These are phyloP conservation scores for Prenolepis imparis DNA, from an alignment of 2,888 invertebrate genomes.

Conservation along the genomic window DNA sequence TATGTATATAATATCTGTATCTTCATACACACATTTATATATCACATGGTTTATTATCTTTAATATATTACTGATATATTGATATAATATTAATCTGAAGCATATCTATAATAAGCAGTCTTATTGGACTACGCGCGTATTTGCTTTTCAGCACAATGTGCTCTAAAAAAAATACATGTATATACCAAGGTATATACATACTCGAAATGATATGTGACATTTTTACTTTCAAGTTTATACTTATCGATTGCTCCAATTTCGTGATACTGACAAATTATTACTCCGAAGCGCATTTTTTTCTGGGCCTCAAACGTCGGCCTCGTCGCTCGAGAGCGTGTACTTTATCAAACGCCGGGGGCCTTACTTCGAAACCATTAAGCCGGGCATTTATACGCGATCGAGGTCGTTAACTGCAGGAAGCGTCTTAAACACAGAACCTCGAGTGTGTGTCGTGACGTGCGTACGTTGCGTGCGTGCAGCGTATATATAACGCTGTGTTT, in stretches of 20 bases:
- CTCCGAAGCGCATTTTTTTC: conserved; percentile 20
- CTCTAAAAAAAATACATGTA: too few relatives aligned
- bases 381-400: conserved; percentile 82
- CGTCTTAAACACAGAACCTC: conserved; percentile 70
- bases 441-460: conserved; percentile 62
- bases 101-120: not conserved
- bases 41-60: not conserved
- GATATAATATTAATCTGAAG: not conserved
- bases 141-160: not conserved
- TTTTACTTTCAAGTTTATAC: not conserved
- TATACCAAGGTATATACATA: too few relatives aligned
- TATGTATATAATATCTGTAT: not conserved
- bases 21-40: not conserved
- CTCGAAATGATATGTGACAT: conserved; percentile 22
- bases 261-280: conserved; percentile 43
- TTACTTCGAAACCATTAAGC: conserved; percentile 82
- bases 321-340: conserved; percentile 56
- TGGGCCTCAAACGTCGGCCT: conserved; percentile 16
- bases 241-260: conserved; percentile 30
- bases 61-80: not conserved
- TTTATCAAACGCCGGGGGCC: conserved; percentile 68
- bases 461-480: conserved; percentile 34
- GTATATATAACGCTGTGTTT: conserved; percentile 12
- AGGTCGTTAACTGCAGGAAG: conserved; percentile 85
- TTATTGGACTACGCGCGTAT: not conserved